Conservation (phyloP, 2,797 vertebrate genomes). For the Synaphobranchus kaupii region DNA sequence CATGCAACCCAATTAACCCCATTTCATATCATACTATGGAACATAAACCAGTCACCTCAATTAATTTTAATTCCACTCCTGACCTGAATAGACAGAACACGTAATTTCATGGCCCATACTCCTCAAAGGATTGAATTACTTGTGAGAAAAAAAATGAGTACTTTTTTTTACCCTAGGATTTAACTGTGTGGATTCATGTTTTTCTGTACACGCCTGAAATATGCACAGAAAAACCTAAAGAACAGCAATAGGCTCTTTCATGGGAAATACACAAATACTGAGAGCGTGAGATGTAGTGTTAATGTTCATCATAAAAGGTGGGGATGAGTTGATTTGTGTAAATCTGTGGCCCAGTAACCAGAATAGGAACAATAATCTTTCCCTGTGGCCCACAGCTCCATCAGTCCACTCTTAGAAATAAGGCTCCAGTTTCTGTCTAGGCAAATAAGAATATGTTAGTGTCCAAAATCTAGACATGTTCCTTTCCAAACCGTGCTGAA, state of each 20-base stretch:
- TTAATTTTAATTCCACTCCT: background rate
- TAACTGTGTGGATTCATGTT: background rate
- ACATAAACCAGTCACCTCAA: conserved; percentile 1
- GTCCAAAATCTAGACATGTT: no score
- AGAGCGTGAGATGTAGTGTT: background rate
- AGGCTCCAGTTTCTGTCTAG: background rate
- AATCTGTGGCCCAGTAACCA: background rate
- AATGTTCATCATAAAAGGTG: background rate
- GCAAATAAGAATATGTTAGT: no score
- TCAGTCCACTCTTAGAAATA: background rate
- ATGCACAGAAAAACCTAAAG: background rate
- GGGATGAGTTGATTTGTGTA: background rate
- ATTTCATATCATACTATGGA: background rate
- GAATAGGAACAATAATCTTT: background rate
- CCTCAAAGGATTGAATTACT: background rate
- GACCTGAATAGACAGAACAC: background rate
- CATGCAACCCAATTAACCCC: background rate
- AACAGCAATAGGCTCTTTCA: background rate
- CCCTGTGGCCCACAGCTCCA: background rate
- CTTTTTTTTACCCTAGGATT: background rate
- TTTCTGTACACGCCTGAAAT: background rate
- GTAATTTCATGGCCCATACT: background rate
- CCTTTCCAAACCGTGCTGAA: background rate
- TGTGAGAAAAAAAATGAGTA: background rate
- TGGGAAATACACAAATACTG: background rate